Evolutionary conservation across 2,797 vertebrate species (phyloP).

Genomic region (Cossypha niveicapilla): DNA sequence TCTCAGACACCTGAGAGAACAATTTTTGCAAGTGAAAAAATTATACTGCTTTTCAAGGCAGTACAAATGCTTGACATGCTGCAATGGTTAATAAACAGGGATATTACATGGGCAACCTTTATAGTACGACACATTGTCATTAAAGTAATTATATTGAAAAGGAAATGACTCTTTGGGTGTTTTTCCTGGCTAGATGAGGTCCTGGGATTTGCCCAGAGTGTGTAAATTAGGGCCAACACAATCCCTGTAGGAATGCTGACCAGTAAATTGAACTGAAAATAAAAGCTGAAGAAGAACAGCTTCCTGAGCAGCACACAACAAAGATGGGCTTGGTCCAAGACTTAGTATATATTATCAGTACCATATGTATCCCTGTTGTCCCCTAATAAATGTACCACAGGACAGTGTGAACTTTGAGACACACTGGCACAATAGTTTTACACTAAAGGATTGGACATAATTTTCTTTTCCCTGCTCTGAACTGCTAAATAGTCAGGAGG

Average conservation of each 20-base stretch:
- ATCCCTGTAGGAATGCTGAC: not conserved
- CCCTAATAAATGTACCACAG: not conserved
- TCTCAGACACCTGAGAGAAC: not conserved
- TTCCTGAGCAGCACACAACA: not conserved
- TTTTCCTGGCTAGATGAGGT: not conserved
- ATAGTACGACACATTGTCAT: not conserved
- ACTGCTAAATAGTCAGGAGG: not conserved
- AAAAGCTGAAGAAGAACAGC: not conserved
- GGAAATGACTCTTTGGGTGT: conserved; percentile 38
- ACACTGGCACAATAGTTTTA: not conserved
- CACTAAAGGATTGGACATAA: not conserved
- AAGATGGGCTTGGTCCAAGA: not conserved
- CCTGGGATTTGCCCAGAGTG: not conserved
- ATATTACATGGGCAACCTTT: not conserved
- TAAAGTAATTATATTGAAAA: conserved; percentile 35
- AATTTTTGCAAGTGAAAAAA: not conserved
- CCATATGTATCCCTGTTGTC: not conserved
- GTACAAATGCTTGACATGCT: not conserved
- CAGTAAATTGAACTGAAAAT: not conserved
- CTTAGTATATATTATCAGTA: not conserved
- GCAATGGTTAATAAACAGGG: not conserved
- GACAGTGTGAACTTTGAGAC: not conserved
- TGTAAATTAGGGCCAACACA: not conserved
- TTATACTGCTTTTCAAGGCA: not conserved
- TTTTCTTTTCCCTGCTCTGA: not conserved